Conservation (phyloP, 2,797 vertebrate genomes). For the Sebastes baramenuke region DNA sequence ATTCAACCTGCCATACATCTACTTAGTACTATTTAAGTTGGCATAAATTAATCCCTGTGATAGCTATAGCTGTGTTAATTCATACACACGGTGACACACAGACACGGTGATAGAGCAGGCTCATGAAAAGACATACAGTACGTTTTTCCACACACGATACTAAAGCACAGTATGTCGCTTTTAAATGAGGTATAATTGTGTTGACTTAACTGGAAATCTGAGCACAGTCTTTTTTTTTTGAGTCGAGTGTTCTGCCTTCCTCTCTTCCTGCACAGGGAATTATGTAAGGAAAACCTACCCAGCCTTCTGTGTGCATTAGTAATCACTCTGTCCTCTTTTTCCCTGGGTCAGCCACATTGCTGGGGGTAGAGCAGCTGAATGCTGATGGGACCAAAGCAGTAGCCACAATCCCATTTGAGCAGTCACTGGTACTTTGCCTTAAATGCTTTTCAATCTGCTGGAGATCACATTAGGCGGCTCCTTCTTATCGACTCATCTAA, state of each 20-base stretch:
- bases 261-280: not conserved
- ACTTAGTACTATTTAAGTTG: conserved; percentile 15
- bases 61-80: not conserved
- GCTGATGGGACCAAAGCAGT: conserved; percentile 67
- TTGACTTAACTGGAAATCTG: not conserved
- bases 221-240: no score
- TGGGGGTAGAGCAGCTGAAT: conserved; percentile 56
- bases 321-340: conserved; percentile 40
- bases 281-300: not conserved
- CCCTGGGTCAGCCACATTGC: conserved; percentile 57
- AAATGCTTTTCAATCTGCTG: conserved; percentile 81
- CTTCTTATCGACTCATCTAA: conserved; percentile 80
- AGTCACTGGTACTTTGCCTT: conserved; percentile 75
- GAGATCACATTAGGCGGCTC: conserved; percentile 76
- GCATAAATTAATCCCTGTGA: conserved; percentile 2
- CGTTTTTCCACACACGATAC: not conserved
- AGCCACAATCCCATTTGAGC: conserved; percentile 70
- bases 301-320: conserved; percentile 36
- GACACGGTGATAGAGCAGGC: not conserved
- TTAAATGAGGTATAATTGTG: conserved; percentile 14
- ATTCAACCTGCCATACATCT: conserved; percentile 34
- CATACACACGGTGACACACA: not conserved
- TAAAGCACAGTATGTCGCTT: conserved; percentile 6
- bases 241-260: not conserved
- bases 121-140: not conserved